Conservation (phyloP, 1,140 invertebrate genomes). For the Zaprionus nigranus region DNA sequence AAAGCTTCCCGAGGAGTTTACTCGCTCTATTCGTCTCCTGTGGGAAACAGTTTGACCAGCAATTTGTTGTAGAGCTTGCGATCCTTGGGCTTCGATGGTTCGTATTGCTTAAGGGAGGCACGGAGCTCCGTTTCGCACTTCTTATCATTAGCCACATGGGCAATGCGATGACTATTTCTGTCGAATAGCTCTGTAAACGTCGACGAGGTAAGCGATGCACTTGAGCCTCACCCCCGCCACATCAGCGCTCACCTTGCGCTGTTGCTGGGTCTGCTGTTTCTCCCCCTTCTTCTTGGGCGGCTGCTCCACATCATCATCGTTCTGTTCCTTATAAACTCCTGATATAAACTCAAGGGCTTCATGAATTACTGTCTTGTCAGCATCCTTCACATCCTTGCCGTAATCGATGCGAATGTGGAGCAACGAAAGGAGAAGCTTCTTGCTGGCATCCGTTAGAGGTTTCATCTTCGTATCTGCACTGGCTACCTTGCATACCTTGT, state of each 20-base stretch:
- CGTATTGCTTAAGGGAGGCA: not conserved
- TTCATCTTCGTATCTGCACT: conserved; percentile 31
- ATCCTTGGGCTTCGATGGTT: conserved; percentile 20
- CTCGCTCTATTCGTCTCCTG: conserved; percentile 1
- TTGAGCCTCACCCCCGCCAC: conserved; percentile 42
- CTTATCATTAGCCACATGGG: not conserved
- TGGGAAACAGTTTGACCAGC: conserved; percentile 18
- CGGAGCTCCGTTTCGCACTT: not conserved
- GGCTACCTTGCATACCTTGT: conserved; percentile 26
- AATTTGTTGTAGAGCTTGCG: conserved; percentile 33
- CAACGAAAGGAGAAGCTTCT: conserved; percentile 46
- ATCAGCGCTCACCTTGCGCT: conserved; percentile 23
- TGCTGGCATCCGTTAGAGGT: conserved; percentile 49
- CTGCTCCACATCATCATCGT: conserved; percentile 27
- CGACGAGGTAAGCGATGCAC: conserved; percentile 55
- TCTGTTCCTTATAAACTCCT: no score
- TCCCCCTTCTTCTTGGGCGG: conserved; percentile 1
- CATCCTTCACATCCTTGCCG: not conserved
- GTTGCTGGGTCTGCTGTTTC: not conserved
- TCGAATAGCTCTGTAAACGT: conserved; percentile 42
- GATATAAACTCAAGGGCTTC: conserved; percentile 14
- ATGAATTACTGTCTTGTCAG: not conserved
- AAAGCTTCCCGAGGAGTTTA: not conserved
- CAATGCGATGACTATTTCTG: conserved; percentile 24
- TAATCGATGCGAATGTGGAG: conserved; percentile 18